Percentiles rank a stretch among this genome's conserved stretches.
These are phyloP conservation scores for Pherbina coryleti DNA, from an alignment of 2,888 invertebrate genomes.

Conservation along the genomic window DNA sequence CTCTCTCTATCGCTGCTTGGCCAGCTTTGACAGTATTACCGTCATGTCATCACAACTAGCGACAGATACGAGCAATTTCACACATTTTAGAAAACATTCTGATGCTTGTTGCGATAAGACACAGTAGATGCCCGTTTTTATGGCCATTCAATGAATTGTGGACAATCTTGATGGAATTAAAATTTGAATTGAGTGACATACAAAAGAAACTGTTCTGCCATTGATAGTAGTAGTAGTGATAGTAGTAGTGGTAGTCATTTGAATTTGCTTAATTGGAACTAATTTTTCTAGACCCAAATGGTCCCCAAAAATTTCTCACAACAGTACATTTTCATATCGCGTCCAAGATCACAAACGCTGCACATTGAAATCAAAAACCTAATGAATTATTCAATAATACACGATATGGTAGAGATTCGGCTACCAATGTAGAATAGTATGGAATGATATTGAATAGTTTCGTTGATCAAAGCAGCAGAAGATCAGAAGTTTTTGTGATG, in stretches of 20 bases:
- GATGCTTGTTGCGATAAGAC: slow-evolving; percentile 41
- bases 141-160: slow-evolving; percentile 12
- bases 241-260: neutral
- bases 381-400: slow-evolving; percentile 20
- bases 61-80: slow-evolving; percentile 63
- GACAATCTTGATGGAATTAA: too few relatives aligned
- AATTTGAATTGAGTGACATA: too few relatives aligned
- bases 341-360: neutral
- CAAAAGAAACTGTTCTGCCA: neutral
- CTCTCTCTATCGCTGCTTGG: neutral
- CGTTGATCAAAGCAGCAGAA: neutral
- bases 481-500: neutral
- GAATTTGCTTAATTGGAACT: neutral
- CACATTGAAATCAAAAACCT: neutral
- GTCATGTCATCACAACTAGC: slow-evolving; percentile 56
- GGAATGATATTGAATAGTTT: neutral
- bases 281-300: neutral
- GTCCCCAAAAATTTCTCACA: neutral
- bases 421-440: neutral
- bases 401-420: neutral
- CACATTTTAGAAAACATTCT: slow-evolving; percentile 49
- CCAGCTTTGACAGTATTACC: slow-evolving; percentile 59
- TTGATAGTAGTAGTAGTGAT: neutral
- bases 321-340: neutral
- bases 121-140: neutral